phyloP scores from a whole-genome alignment of 2,888 invertebrate species.

The Thyatira batis region DNA sequence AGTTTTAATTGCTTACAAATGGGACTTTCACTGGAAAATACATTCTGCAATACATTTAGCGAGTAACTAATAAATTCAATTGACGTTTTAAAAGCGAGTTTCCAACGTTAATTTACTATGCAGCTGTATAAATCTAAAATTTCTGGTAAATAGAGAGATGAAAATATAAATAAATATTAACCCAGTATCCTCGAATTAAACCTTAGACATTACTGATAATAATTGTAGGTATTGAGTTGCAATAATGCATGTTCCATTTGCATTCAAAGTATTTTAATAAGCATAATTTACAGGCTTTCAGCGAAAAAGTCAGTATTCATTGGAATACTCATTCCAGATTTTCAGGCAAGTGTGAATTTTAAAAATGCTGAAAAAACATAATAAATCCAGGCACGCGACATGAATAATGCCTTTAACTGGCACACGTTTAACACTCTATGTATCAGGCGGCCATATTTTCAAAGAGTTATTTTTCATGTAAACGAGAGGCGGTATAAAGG shows the following conservation, averaged over 20 bases:
- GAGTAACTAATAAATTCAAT: background rate
- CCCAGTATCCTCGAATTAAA: too few relatives aligned
- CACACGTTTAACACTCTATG: slow-evolving; percentile 11
- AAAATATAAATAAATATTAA: too few relatives aligned
- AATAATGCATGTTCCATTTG: too few relatives aligned
- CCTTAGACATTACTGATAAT: too few relatives aligned
- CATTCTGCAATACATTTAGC: background rate
- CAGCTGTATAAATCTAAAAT: background rate
- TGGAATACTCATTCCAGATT: background rate
- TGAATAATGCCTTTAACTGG: slow-evolving; percentile 5
- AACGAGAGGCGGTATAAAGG: slow-evolving; percentile 31
- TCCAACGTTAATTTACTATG: background rate
- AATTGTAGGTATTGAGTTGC: too few relatives aligned
- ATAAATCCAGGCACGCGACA: background rate
- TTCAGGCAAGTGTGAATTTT: background rate
- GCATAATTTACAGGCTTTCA: background rate
- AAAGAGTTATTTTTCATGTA: slow-evolving; percentile 37
- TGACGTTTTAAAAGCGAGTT: background rate
- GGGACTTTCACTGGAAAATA: background rate
- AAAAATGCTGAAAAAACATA: background rate
- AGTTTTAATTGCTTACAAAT: background rate
- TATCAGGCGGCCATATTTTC: slow-evolving; percentile 34
- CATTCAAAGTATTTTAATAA: too few relatives aligned
- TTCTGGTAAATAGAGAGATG: too few relatives aligned
- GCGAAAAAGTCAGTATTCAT: background rate